phyloP scores from a whole-genome alignment of 2,888 invertebrate species.

The Eilema caniola region DNA sequence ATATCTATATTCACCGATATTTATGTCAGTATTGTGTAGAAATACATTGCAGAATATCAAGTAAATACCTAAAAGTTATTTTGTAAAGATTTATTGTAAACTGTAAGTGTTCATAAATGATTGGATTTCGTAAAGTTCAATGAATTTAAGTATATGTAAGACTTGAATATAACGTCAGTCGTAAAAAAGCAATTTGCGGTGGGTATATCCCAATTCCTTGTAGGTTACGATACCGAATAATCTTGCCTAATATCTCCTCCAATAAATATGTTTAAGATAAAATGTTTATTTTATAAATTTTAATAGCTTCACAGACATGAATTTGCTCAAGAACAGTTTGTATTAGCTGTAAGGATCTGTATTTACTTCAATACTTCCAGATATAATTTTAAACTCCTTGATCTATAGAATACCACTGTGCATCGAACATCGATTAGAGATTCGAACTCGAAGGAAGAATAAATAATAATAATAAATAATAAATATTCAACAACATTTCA shows the following conservation, averaged over 20 bases:
- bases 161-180: conserved; percentile 23
- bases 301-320: conserved; percentile 49
- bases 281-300: conserved; percentile 56
- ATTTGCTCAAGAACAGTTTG: conserved; percentile 46
- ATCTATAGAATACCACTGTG: background rate
- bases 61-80: background rate
- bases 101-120: conserved; percentile 5
- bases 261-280: conserved; percentile 41
- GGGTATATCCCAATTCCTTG: conserved; percentile 35
- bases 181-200: conserved; percentile 50
- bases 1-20: conserved; percentile 15
- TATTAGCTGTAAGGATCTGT: conserved; percentile 47
- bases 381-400: background rate
- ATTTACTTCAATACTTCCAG: too few species aligned
- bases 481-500: too few species aligned
- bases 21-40: conserved; percentile 27
- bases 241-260: conserved; percentile 42
- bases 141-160: conserved; percentile 16
- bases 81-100: conserved; percentile 6
- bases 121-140: conserved; percentile 18
- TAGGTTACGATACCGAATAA: conserved; percentile 24
- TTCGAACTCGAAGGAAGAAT: too few species aligned
- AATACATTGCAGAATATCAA: background rate
- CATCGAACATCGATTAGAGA: too few species aligned
- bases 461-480: too few species aligned